Conservation (phyloP, 2,888 invertebrate species). For the Blastobasis lacticolella region DNA sequence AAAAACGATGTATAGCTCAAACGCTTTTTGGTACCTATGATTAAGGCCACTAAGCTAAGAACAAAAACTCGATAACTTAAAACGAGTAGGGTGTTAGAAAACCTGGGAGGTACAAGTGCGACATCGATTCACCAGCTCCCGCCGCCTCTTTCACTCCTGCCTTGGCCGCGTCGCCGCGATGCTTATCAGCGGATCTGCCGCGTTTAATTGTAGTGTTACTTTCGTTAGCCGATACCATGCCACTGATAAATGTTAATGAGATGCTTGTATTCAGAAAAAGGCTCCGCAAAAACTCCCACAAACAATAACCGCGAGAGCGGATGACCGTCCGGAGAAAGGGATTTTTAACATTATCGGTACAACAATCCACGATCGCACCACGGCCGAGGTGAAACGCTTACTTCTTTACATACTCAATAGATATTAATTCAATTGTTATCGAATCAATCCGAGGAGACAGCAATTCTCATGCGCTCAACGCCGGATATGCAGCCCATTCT, state of each 20-base stretch:
- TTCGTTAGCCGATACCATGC: conserved; percentile 26
- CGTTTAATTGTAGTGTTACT: conserved; percentile 27
- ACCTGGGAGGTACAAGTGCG: too few species aligned
- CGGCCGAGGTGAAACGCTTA: not conserved
- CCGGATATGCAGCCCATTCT: too few species aligned
- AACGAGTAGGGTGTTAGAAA: too few species aligned
- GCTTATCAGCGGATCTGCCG: conserved; percentile 24
- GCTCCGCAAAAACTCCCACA: conserved; percentile 26
- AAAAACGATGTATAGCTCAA: too few species aligned
- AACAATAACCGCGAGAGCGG: conserved; percentile 19
- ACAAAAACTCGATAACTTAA: too few species aligned
- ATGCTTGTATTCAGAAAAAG: conserved; percentile 25
- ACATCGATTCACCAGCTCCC: not conserved
- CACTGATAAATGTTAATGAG: conserved; percentile 39
- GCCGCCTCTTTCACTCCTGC: conserved; percentile 3
- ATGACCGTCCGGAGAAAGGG: conserved; percentile 24
- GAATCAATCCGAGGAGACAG: too few species aligned
- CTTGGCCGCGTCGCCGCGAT: conserved; percentile 4
- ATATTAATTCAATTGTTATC: too few species aligned
- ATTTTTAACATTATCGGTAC: not conserved
- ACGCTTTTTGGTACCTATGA: too few species aligned
- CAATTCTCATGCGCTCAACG: too few species aligned
- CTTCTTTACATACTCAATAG: not conserved
- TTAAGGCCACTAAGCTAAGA: too few species aligned
- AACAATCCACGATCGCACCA: not conserved